Conservation (phyloP, 2,113 vertebrate genomes). For the Gila orcuttii region DNA sequence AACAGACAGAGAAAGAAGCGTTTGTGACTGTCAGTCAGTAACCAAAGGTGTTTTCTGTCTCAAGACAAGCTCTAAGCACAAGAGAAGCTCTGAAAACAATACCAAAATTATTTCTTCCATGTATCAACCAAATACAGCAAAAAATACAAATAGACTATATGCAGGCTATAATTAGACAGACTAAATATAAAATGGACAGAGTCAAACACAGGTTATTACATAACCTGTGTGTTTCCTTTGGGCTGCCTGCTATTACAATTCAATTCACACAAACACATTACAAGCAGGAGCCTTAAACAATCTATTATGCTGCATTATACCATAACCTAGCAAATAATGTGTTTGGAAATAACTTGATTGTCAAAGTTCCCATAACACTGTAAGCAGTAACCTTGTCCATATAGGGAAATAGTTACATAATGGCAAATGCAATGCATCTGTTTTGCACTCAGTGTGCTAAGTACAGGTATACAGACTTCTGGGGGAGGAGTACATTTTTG, state of each 20-base stretch:
- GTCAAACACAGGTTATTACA: slow-evolving; percentile 20
- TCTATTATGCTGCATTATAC: neutral
- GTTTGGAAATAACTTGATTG: neutral
- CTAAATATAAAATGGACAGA: neutral
- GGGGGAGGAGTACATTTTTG: neutral
- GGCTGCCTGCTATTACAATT: neutral
- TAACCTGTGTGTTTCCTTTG: slow-evolving; percentile 1
- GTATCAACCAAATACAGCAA: neutral
- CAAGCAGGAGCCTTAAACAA: neutral
- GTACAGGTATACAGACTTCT: neutral
- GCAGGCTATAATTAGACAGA: neutral
- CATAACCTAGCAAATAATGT: neutral
- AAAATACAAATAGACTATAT: slow-evolving; percentile 1
- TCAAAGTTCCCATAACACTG: neutral
- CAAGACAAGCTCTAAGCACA: neutral
- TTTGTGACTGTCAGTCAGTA: neutral
- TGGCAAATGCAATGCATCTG: neutral
- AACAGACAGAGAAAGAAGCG: neutral
- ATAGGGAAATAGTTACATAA: slow-evolving; percentile 9
- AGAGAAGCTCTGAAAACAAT: neutral
- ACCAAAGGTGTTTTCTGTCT: neutral
- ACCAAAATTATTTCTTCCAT: neutral
- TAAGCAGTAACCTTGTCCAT: neutral
- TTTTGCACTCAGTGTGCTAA: neutral
- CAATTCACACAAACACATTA: neutral